Conservation (phyloP, 2,113 vertebrate genomes). For the Ochotona curzoniae region DNA sequence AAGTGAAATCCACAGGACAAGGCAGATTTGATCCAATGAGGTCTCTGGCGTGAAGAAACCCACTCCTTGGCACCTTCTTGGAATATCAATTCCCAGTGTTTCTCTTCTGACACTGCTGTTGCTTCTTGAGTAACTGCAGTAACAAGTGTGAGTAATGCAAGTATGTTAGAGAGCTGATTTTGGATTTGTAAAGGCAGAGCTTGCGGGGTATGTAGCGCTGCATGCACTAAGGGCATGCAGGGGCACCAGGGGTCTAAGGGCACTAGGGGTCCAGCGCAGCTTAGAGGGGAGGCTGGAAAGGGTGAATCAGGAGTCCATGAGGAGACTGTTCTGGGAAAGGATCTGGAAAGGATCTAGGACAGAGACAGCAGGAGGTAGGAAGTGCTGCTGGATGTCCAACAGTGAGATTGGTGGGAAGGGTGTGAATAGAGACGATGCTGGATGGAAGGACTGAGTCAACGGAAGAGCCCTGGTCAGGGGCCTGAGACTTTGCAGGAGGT, state of each 20-base stretch:
- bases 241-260: no score
- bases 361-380: background rate
- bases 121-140: conserved; percentile 3
- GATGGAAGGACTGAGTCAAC: background rate
- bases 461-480: background rate
- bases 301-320: background rate
- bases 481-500: no score
- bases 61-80: background rate
- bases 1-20: conserved; percentile 48
- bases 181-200: background rate
- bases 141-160: background rate
- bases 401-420: background rate
- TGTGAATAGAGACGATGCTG: background rate
- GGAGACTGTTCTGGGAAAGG: background rate
- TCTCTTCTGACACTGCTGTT: conserved; percentile 20
- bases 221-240: no score
- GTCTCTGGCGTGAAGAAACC: background rate
- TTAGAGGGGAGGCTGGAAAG: background rate
- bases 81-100: background rate
- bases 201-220: background rate
- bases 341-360: background rate
- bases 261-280: background rate
- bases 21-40: conserved; percentile 22
- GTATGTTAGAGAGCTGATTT: background rate
- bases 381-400: background rate